Percentiles rank a stretch among this genome's conserved stretches.
Evolutionary conservation across 2,888 invertebrate species (phyloP).

Genomic region (Leucozona laternaria): DNA sequence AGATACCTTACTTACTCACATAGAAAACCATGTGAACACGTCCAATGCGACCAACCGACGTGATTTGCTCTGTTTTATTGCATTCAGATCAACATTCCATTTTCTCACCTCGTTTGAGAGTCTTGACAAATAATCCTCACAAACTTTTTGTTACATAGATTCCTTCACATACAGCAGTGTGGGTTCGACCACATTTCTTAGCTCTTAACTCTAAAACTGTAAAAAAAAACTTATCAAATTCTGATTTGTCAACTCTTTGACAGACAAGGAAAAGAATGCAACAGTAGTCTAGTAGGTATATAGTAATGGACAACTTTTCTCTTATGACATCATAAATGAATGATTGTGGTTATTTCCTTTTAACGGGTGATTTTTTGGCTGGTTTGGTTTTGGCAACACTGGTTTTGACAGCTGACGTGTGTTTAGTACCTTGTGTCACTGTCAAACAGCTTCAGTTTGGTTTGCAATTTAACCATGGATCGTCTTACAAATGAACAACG

Average conservation of each 20-base stretch:
- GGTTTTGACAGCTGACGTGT: too few species aligned
- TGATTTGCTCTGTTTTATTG: constrained; percentile 13
- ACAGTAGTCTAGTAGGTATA: neutral
- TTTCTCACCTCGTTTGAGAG: constrained; percentile 32
- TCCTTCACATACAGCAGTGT: neutral
- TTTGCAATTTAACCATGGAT: too few species aligned
- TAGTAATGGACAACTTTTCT: constrained; percentile 24
- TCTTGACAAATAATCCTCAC: neutral
- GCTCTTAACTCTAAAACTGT: neutral
- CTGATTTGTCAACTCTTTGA: constrained; percentile 40
- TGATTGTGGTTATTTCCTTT: constrained; percentile 45
- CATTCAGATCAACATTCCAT: constrained; percentile 38
- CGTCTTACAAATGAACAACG: too few species aligned
- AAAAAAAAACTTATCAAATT: constrained; percentile 20
- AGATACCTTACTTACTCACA: neutral
- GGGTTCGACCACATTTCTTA: neutral
- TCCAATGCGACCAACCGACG: neutral
- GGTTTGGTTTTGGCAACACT: too few species aligned
- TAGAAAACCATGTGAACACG: neutral
- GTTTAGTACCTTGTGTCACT: too few species aligned
- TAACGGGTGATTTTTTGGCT: too few species aligned
- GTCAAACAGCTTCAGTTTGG: too few species aligned
- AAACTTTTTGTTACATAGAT: constrained; percentile 2
- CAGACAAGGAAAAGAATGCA: constrained; percentile 9
- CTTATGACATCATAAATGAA: constrained; percentile 47